Base-by-base conservation (phyloP, 2,888 invertebrate species). In the Eulithis prunata region DNA sequence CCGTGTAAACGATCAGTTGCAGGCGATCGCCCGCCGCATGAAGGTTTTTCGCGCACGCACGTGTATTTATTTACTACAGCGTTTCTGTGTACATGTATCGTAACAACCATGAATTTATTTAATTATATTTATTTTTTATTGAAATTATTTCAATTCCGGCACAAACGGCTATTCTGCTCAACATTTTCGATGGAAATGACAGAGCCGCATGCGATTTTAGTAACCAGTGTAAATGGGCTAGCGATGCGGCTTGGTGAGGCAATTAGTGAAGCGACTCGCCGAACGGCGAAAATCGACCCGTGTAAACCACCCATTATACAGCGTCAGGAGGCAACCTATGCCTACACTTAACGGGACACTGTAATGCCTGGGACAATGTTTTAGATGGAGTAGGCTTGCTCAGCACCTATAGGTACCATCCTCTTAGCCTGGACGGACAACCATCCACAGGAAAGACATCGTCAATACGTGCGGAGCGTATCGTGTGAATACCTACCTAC, bases 241-340 rank as follows among this genome's bases (percentile, higher is more conserved):
- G 76, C 77, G 73, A 78, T 77, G 74, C 74, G 75, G 75, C 69
- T 75, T 77, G 73, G 71, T 64, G 66, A 73, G 69, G 71, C 71
- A 62, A 74, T 71, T 72, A 21, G 69, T 69, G 70, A 72, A 75
- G 75, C 70, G 73, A 74, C 69, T 70, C 49, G 77, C 75, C 78
- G 78, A 77, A 81, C 77, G 76, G 77, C 77, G 75, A 79, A 78
- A 79, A 80, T 79, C 78, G 78, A 78, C 77, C 77, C 79, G 74
- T 77, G 78, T 79, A 58, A 62, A 52, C 4, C 2, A 2, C 32
- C 32, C 32, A 3, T 32, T 32, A 32, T n/a, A n/a, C n/a, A n/a
- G n/a, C n/a, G n/a, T n/a, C n/a, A n/a, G n/a, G n/a, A n/a, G n/a
- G n/a, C n/a, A n/a, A n/a, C n/a, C n/a, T n/a, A n/a, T n/a, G n/a